A percentile compares a stretch with the other conserved stretches of the same genome.
Conservation (phyloP, 1,140 invertebrate genomes). For the Chelonus insularis region DNA sequence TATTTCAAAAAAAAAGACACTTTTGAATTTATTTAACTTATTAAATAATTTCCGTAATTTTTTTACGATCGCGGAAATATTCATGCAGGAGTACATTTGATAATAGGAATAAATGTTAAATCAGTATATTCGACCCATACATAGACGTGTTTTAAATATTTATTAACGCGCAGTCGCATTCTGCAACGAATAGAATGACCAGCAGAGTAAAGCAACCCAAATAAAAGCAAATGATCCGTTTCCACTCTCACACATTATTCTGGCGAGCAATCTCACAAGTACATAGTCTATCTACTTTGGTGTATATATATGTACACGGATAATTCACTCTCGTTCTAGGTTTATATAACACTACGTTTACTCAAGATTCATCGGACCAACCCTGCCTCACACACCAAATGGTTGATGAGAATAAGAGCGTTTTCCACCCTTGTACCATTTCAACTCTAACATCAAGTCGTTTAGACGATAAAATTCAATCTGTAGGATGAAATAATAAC, state of each 20-base stretch:
- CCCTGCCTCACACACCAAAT: constrained; percentile 30
- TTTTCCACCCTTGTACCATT: background rate
- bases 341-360: constrained; percentile 4
- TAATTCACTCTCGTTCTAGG: constrained; percentile 28
- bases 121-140: background rate
- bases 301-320: constrained; percentile 30
- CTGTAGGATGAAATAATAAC: constrained; percentile 34
- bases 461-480: constrained; percentile 50
- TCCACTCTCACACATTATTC: constrained; percentile 21
- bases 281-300: no score
- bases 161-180: constrained; percentile 1
- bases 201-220: constrained; percentile 35
- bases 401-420: no score
- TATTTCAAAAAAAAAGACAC: no score
- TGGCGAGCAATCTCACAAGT: background rate
- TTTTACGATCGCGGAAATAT: no score
- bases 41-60: no score
- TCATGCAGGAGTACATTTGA: no score
- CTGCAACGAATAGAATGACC: constrained; percentile 8
- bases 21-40: no score
- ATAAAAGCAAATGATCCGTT: constrained; percentile 45
- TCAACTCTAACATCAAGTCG: constrained; percentile 18
- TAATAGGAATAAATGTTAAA: background rate
- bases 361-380: constrained; percentile 3
- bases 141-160: no score